Evolutionary conservation across 2,888 invertebrate genomes (phyloP), one percentile per base, ranked within the genome.

Genomic region (Elysia crispata): DNA sequence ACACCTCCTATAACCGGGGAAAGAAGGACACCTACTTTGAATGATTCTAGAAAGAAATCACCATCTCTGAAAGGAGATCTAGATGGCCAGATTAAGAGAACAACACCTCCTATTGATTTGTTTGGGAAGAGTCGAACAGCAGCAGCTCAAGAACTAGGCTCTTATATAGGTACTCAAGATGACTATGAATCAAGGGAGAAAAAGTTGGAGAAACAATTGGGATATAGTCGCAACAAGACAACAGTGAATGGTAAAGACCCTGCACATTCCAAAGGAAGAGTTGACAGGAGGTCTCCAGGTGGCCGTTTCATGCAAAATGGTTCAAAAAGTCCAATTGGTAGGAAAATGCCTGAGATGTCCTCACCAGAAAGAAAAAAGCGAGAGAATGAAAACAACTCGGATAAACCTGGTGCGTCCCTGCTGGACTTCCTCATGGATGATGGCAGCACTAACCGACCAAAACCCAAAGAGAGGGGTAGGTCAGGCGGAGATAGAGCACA

Each of bases 311-410:
- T 62, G 23, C 18, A 54, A 18, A 69, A 77, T 69, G 82, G 67
- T n/a, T 69, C 73, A 62, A 81, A 74, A 41, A 77, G 81, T 13
- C 62, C 80, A 1, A 76, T 81, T 13, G 85, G 81, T 13, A 70
- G 83, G 25, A 85, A 84, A 60, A 82, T 83, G 13, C 84, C 85
- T 15, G 81, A 80, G 15, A 76, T 78, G 25, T 67, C 73, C n/a
- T 64, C 75, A 50, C 23, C 54, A n/a, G 50, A 28, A 0, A 23
- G 41, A 41, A 41, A 41, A 41, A 41, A 41, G 41, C 41, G 11
- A 41, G 41, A 79, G 70, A 23, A 81, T 60, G 76, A 64, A 67
- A 31, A 49, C 41, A 74, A 30, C 28, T 50, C 80, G 28, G 82
- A 84, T 74, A 83, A 84, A 75, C 82, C 83, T 18, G 76, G 72